Evolutionary conservation across 2,797 vertebrate species (phyloP), one percentile per base, ranked within the genome.

Genomic region (Salarias fasciatus): DNA sequence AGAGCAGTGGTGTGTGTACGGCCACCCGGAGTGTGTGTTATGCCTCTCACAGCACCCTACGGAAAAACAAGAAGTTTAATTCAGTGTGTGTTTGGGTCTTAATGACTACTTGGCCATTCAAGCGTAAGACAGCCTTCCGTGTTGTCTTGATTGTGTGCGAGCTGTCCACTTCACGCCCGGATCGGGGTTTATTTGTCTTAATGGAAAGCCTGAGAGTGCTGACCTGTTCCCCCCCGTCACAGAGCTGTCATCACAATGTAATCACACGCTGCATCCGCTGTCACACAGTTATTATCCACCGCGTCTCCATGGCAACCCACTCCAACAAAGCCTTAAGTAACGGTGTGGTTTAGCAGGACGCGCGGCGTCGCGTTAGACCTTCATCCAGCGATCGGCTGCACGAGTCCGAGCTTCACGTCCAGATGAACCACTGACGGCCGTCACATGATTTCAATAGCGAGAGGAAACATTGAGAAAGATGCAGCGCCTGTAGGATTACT

Each of bases 201-300:
- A 66, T 49, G 40, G 58, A 61, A 63, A 72, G 67, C 57, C 71
- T 57, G 43, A 80, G 46, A 72, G 80, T 1, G 38, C 70, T 86
- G 85, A 89, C 85, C 83, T 88, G 87, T 75, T 63, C 50, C 33
- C 31, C 18, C 18, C 37, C 54, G 60, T 54, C 58, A 5, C 6
- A 68, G 15, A 37, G 47, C 71, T 74, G 68, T 79, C 73, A 61
- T 72, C 51, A 5, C 57, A 1, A 9, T 49, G 66, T 62, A 67
- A 87, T 89, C 79, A 76, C 11, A 11, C 40, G 11, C 47, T 43
- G 62, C 36, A 70, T 77, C 59, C 42, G 11, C 35, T 30, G 31
- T 55, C 62, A 72, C 50, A 33, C 59, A 52, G 56, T 64, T 66
- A 64, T 79, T 52, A 66, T 65, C 69, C 40, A 49, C 38, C 51